Conservation (phyloP, 2,888 invertebrate genomes). For the Tineola bisselliella region DNA sequence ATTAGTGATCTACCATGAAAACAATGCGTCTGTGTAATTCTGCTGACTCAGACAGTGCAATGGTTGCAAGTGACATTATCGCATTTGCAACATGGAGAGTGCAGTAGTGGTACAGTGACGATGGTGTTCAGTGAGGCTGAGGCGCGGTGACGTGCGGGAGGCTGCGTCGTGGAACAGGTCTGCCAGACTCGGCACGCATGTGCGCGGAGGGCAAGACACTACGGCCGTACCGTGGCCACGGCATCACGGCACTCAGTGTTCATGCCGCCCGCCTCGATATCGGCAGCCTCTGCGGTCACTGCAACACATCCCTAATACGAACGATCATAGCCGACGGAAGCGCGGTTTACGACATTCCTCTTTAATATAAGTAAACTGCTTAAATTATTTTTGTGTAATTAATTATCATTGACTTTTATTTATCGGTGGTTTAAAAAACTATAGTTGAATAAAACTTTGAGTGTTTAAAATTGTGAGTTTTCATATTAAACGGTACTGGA, state of each 20-base stretch:
- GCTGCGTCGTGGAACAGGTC: slow-evolving; percentile 1
- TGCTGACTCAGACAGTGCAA: neutral
- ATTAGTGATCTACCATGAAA: neutral
- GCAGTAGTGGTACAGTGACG: neutral
- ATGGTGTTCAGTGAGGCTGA: neutral
- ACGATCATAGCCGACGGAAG: neutral
- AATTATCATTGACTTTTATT: neutral
- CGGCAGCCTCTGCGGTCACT: neutral
- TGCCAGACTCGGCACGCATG: slow-evolving; percentile 1
- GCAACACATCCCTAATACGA: neutral
- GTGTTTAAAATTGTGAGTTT: slow-evolving; percentile 2
- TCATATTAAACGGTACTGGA: slow-evolving; percentile 8
- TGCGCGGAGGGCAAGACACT: slow-evolving; percentile 8
- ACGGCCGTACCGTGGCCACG: neutral
- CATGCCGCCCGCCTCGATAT: slow-evolving; percentile 4
- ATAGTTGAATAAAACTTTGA: neutral
- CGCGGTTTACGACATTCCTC: neutral
- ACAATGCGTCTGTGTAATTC: neutral
- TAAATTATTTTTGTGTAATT: neutral
- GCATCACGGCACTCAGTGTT: neutral
- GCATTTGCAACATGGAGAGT: neutral
- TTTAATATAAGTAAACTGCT: neutral
- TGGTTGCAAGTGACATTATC: neutral
- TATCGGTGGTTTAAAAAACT: neutral
- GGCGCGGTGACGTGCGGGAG: neutral